Percentiles rank a stretch among this genome's conserved stretches.
Evolutionary conservation across 2,888 invertebrate genomes (phyloP).

Genomic region (Hirtodrosophila cameraria): DNA sequence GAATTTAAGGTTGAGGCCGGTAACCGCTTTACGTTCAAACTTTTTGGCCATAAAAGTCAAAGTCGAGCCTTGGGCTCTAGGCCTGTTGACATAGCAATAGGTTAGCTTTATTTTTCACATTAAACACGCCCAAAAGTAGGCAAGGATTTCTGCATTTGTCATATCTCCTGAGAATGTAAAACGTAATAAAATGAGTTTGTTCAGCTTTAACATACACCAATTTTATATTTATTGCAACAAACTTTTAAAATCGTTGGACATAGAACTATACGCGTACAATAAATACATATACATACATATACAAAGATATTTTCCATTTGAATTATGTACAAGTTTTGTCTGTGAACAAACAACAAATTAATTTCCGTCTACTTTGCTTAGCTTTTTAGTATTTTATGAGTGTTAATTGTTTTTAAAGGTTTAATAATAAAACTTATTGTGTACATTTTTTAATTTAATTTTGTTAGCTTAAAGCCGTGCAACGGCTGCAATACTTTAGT

Average conservation of each 20-base stretch:
- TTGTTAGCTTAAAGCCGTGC: slow-evolving; percentile 65
- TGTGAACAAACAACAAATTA: slow-evolving; percentile 22
- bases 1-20: slow-evolving; percentile 42
- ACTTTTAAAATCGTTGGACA: slow-evolving; percentile 47
- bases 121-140: slow-evolving; percentile 3
- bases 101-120: not conserved
- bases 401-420: slow-evolving; percentile 19
- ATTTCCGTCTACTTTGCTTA: slow-evolving; percentile 16
- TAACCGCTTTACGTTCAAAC: slow-evolving; percentile 23
- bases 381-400: not conserved
- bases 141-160: slow-evolving; percentile 13
- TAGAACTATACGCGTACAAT: slow-evolving; percentile 16
- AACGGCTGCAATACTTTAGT: slow-evolving; percentile 64
- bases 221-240: slow-evolving; percentile 64
- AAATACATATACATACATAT: slow-evolving; percentile 10
- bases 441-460: slow-evolving; percentile 29
- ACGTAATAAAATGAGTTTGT: slow-evolving; percentile 19
- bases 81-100: not conserved
- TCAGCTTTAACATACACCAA: slow-evolving; percentile 42
- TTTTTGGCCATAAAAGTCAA: slow-evolving; percentile 27
- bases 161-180: slow-evolving; percentile 12
- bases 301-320: slow-evolving; percentile 52
- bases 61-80: not conserved
- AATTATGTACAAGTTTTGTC: slow-evolving; percentile 22
- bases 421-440: slow-evolving; percentile 27